Percentiles rank a stretch among this genome's conserved stretches.
Evolutionary conservation across 2,797 vertebrate genomes (phyloP).

Genomic region (Rhincodon typus): DNA sequence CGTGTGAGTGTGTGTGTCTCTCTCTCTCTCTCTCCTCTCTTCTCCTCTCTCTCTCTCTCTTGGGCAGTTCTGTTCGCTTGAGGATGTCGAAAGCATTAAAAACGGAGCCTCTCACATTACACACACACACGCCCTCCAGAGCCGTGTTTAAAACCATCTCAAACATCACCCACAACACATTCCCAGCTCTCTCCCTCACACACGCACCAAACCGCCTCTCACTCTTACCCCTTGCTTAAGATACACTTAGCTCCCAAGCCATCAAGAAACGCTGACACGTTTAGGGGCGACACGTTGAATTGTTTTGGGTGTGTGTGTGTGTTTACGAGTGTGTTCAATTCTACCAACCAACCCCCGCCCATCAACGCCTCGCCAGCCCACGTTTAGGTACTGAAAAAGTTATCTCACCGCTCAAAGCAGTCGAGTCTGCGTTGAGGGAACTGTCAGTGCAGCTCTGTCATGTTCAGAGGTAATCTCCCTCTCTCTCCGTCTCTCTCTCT

Average conservation of each 20-base stretch:
- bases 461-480: too few species aligned
- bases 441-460: background rate
- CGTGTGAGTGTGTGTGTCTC: background rate
- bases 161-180: background rate
- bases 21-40: too few species aligned
- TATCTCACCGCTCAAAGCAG: too few species aligned
- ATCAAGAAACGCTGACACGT: background rate
- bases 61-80: background rate
- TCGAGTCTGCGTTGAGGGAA: background rate
- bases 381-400: too few species aligned
- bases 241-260: background rate
- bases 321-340: background rate
- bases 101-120: constrained; percentile 15
- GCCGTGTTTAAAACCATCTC: background rate
- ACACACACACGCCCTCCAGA: constrained; percentile 32
- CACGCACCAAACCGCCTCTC: background rate
- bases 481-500: too few species aligned
- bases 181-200: background rate
- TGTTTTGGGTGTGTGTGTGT: background rate
- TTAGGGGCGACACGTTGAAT: background rate
- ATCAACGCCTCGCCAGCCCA: too few species aligned
- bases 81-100: background rate
- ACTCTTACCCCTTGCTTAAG: background rate
- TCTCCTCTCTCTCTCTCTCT: background rate
- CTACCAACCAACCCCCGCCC: too few species aligned